A percentile compares a stretch with the other conserved stretches of the same genome.
Evolutionary conservation across 2,797 vertebrate species (phyloP).

Genomic region (Vultur gryphus): DNA sequence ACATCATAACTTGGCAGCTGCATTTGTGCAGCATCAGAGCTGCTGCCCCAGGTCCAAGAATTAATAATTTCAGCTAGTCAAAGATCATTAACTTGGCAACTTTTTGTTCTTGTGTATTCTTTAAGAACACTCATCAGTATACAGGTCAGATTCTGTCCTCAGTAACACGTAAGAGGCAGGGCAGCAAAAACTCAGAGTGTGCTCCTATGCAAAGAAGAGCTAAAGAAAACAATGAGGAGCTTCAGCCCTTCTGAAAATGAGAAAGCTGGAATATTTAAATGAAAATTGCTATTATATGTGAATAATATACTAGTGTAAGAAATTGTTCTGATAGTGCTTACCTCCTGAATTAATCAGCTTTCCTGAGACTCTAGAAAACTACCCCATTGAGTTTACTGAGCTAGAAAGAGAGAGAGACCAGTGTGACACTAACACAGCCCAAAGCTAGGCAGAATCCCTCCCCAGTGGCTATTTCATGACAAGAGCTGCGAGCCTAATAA

Average conservation of each 20-base stretch:
- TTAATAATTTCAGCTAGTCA: neutral
- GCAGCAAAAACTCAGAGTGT: neutral
- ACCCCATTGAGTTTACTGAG: neutral
- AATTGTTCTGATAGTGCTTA: neutral
- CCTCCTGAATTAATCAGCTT: neutral
- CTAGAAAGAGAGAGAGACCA: neutral
- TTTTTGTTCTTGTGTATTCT: neutral
- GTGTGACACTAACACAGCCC: neutral
- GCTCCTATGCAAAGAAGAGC: neutral
- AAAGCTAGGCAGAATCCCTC: neutral
- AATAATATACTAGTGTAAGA: neutral
- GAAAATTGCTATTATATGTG: neutral
- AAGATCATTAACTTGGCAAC: neutral
- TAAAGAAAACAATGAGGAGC: neutral
- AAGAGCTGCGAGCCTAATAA: neutral
- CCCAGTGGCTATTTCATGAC: neutral
- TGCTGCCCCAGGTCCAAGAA: neutral
- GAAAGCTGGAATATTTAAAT: neutral
- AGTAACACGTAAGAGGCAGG: neutral
- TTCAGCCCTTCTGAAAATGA: neutral
- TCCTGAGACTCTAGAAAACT: neutral
- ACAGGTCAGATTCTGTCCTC: neutral
- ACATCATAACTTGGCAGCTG: neutral
- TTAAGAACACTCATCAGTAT: neutral
- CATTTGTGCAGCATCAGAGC: neutral